These are phyloP conservation scores for Poliocrania exsul DNA, from an alignment of 2,797 vertebrate genomes.

Conservation along the genomic window DNA sequence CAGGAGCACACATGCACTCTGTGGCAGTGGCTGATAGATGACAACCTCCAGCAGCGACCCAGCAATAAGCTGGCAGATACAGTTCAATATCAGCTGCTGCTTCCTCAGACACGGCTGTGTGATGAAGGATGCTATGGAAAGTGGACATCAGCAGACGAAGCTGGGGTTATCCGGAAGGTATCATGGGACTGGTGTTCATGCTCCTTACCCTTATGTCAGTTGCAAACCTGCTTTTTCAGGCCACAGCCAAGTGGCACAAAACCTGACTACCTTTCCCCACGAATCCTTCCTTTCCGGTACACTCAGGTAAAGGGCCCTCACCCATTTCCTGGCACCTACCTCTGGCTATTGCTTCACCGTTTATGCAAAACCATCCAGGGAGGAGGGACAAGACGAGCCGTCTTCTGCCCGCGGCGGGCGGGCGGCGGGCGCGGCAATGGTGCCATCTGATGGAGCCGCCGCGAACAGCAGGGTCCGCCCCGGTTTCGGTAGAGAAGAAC, in stretches of 20 bases:
- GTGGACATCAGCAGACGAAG: background rate
- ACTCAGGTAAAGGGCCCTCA: background rate
- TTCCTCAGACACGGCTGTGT: accelerated
- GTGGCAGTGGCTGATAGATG: accelerated
- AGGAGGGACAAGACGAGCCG: accelerated
- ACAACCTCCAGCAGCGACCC: background rate
- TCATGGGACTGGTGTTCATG: accelerated
- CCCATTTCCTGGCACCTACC: background rate
- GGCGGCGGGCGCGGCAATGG: constrained; percentile 30
- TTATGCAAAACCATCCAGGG: accelerated
- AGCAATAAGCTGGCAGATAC: background rate
- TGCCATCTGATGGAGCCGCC: constrained; percentile 69
- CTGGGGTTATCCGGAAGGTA: background rate
- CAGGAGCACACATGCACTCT: background rate
- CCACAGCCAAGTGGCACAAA: background rate
- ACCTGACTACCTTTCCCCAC: background rate
- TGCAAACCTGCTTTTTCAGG: background rate
- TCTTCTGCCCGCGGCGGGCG: too few relatives aligned
- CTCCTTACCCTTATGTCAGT: accelerated
- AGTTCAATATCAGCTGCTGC: background rate
- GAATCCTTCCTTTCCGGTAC: background rate
- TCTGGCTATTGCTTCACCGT: background rate
- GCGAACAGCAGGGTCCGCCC: background rate
- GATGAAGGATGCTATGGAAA: background rate
- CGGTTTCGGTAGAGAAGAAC: accelerated